Evolutionary conservation across 2,888 invertebrate species (phyloP).

Genomic region (Cremastinae sp.): DNA sequence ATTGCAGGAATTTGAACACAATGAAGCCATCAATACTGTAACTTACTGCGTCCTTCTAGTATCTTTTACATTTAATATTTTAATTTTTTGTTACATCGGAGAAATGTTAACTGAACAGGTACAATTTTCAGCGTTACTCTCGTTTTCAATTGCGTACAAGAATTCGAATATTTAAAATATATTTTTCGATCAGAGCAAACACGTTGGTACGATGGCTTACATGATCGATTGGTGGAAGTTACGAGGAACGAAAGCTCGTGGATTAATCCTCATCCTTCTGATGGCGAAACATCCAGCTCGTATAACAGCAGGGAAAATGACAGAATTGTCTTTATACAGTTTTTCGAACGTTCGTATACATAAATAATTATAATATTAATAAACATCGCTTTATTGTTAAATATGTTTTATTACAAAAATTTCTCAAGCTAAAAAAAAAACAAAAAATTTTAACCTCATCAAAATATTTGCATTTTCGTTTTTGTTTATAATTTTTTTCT

Average conservation of each 20-base stretch:
- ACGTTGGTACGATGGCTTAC: conserved; percentile 68
- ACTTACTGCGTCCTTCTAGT: conserved; percentile 70
- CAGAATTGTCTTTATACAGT: conserved; percentile 67
- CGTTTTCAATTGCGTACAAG: too few species aligned
- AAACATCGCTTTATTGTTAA: too few species aligned
- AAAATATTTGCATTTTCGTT: background rate
- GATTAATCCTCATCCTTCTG: conserved; percentile 67
- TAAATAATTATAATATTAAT: background rate
- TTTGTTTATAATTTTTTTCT: background rate
- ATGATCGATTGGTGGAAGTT: conserved; percentile 72
- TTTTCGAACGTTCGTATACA: conserved; percentile 70
- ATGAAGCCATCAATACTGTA: conserved; percentile 68
- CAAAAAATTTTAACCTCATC: background rate
- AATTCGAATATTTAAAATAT: background rate
- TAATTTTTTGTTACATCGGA: conserved; percentile 74
- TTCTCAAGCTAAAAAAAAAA: background rate
- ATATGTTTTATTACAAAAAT: background rate
- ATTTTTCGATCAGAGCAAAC: conserved; percentile 62
- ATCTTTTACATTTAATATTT: conserved; percentile 74
- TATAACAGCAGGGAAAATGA: conserved; percentile 73
- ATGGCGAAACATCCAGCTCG: conserved; percentile 67
- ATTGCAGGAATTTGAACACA: conserved; percentile 73
- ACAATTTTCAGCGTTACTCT: too few species aligned
- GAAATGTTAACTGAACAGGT: conserved; percentile 72
- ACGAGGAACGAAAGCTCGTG: conserved; percentile 63